Evolutionary conservation across 2,797 vertebrate genomes (phyloP).

Genomic region (Sternarchorhynchus goeldii): DNA sequence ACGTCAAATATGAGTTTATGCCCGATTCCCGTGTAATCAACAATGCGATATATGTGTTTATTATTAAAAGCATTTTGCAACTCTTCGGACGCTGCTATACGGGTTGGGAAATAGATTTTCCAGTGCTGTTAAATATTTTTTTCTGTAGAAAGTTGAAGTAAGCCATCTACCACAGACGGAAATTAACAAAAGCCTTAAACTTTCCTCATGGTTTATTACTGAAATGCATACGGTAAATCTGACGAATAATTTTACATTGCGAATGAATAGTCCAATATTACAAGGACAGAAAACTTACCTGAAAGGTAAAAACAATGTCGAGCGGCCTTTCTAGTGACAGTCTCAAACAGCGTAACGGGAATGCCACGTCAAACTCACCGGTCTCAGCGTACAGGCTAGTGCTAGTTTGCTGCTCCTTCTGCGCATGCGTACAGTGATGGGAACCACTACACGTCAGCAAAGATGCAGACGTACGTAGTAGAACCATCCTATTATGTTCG

Average conservation of each 20-base stretch:
- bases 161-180: conserved; percentile 19
- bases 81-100: not conserved
- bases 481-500: not conserved
- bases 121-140: not conserved
- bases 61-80: not conserved
- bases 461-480: conserved; percentile 36
- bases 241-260: not conserved
- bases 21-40: conserved; percentile 13
- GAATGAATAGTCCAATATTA: not conserved
- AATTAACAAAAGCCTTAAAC: conserved; percentile 29
- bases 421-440: conserved; percentile 70
- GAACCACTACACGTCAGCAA: conserved; percentile 76
- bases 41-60: not conserved
- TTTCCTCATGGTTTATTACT: not conserved
- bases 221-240: not conserved
- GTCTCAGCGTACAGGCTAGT: conserved; percentile 51
- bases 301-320: conserved; percentile 47
- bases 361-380: conserved; percentile 85
- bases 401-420: conserved; percentile 19
- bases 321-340: conserved; percentile 52
- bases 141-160: conserved; percentile 3
- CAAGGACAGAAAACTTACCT: conserved; percentile 62
- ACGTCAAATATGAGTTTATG: conserved; percentile 76
- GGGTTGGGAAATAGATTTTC: too few relatives aligned
- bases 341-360: conserved; percentile 60